Percentiles rank a stretch among this genome's conserved stretches.
Conservation (phyloP, 2,113 vertebrate species). For the Aplodontia rufa region DNA sequence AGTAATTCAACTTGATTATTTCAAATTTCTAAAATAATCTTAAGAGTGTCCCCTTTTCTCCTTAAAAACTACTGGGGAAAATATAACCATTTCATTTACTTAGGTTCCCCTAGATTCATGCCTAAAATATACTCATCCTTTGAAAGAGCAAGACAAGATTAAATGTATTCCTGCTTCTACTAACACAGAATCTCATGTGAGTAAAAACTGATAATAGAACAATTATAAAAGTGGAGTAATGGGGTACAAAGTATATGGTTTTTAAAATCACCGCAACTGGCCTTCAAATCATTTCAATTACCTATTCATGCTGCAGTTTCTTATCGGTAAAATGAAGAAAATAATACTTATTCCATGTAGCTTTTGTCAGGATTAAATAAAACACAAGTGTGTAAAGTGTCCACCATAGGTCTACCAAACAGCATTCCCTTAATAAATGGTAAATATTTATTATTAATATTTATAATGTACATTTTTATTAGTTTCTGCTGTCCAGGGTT, state of each 20-base stretch:
- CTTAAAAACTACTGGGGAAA: background rate
- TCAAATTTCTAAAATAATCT: slow-evolving; percentile 13
- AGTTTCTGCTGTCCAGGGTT: background rate
- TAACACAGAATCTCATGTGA: background rate
- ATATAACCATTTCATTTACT: background rate
- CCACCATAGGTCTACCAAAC: background rate
- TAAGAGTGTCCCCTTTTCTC: background rate
- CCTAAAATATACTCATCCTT: background rate
- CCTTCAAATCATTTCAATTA: slow-evolving; percentile 30
- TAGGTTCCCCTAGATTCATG: background rate
- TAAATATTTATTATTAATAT: background rate
- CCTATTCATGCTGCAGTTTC: background rate
- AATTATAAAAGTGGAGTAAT: slow-evolving; percentile 21
- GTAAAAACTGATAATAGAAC: background rate
- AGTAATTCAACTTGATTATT: slow-evolving; percentile 7
- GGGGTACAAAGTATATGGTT: background rate
- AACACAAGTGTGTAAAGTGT: background rate
- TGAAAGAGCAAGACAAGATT: slow-evolving; percentile 11
- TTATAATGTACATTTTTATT: background rate
- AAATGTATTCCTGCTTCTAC: slow-evolving; percentile 36
- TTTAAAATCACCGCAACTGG: background rate
- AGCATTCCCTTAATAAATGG: background rate
- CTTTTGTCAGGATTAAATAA: background rate
- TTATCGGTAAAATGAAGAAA: slow-evolving; percentile 38
- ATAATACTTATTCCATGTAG: background rate